Percentiles rank a stretch among this genome's conserved stretches.
phyloP scores from a whole-genome alignment of 2,113 vertebrate species.

The Sus scrofa region DNA sequence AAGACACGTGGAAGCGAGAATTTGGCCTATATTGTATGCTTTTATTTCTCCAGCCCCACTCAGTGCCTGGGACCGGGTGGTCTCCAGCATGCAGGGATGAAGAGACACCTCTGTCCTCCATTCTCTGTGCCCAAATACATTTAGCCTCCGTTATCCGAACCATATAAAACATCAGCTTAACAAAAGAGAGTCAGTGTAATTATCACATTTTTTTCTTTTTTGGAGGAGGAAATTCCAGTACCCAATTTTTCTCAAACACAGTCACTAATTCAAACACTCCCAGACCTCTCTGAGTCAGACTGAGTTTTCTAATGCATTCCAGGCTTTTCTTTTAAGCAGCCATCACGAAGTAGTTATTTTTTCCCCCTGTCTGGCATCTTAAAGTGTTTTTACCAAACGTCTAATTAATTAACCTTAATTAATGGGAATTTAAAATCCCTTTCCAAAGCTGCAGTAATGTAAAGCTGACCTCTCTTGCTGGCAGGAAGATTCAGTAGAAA shows the following conservation, averaged over 20 bases:
- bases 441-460: conserved; percentile 57
- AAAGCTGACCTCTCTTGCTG: conserved; percentile 27
- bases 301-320: neutral
- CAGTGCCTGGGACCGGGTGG: accelerated
- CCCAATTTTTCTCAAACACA: neutral
- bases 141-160: neutral
- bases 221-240: conserved; percentile 18
- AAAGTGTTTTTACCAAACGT: conserved; percentile 57
- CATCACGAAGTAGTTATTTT: conserved; percentile 38
- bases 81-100: neutral
- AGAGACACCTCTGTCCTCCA: accelerated
- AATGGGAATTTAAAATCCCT: conserved; percentile 69
- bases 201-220: neutral
- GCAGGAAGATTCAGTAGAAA: conserved; percentile 7
- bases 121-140: neutral
- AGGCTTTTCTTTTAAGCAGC: conserved; percentile 54
- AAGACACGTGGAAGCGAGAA: accelerated
- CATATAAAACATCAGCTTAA: neutral
- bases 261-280: neutral
- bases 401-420: conserved; percentile 81
- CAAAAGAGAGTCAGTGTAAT: neutral
- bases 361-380: conserved; percentile 21
- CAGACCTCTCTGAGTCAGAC: conserved; percentile 36
- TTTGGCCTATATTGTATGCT: accelerated
- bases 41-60: neutral